These are phyloP conservation scores for Xiphorhynchus erythropygius DNA, from an alignment of 2,797 vertebrate species.

Conservation along the genomic window DNA sequence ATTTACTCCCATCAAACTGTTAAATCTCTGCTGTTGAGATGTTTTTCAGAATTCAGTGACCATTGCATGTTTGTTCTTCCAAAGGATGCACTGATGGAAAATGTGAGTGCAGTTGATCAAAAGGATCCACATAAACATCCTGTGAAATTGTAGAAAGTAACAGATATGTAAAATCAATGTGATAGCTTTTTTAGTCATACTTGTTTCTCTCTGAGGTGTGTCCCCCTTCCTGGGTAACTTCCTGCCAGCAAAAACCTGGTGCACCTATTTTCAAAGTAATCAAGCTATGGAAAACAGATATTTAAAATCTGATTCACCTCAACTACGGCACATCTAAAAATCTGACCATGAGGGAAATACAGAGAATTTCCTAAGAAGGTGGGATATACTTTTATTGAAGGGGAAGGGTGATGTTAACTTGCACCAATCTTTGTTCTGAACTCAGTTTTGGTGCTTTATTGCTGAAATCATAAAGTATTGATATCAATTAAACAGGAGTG, in stretches of 20 bases:
- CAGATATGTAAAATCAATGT: not conserved
- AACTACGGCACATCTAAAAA: not conserved
- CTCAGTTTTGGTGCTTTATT: not conserved
- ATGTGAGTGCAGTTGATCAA: not conserved
- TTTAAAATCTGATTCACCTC: not conserved
- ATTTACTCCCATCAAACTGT: not conserved
- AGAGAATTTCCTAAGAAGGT: not conserved
- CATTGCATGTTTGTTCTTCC: not conserved
- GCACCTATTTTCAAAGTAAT: not conserved
- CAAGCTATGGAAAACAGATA: not conserved
- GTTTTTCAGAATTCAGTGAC: not conserved
- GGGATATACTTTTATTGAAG: not conserved
- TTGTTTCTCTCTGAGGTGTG: conserved; percentile 32
- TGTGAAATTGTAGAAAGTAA: not conserved
- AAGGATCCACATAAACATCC: not conserved
- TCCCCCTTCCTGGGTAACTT: conserved; percentile 43
- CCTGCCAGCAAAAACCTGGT: not conserved
- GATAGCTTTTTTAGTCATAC: not conserved
- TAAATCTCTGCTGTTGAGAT: not conserved
- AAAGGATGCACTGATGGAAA: not conserved
- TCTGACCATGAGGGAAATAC: not conserved
- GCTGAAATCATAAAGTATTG: not conserved
- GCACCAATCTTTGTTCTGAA: not conserved
- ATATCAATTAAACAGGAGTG: not conserved
- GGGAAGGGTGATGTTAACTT: not conserved